Evolutionary conservation across 2,113 vertebrate species (phyloP).

Genomic region (Ammodytes dubius): DNA sequence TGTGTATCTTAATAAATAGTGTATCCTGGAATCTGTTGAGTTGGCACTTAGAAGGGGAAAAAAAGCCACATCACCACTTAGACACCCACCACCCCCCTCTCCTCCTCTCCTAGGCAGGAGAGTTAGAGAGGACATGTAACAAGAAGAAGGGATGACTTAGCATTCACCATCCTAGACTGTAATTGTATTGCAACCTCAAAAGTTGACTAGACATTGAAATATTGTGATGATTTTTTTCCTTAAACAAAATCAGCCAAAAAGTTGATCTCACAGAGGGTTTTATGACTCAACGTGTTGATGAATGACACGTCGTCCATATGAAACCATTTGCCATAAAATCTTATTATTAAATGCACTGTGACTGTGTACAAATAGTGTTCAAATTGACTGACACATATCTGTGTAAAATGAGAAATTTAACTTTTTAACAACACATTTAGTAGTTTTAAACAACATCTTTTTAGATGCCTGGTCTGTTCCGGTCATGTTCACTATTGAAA

Average conservation of each 20-base stretch:
- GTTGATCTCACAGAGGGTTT: too few species aligned
- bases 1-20: background rate
- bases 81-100: background rate
- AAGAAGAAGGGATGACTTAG: slow-evolving; percentile 15
- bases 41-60: slow-evolving; percentile 37
- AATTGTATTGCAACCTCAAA: too few species aligned
- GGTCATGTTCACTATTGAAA: background rate
- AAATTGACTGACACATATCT: background rate
- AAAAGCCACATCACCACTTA: slow-evolving; percentile 60
- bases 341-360: background rate
- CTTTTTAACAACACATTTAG: too few species aligned
- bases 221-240: background rate
- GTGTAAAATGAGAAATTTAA: background rate
- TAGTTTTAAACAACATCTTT: background rate
- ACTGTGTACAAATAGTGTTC: background rate
- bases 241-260: too few species aligned
- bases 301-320: background rate
- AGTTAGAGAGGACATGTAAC: background rate
- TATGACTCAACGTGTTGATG: too few species aligned
- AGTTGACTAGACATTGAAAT: too few species aligned
- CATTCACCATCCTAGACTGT: background rate
- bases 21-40: slow-evolving; percentile 50
- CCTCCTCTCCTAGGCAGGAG: background rate
- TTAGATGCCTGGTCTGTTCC: background rate
- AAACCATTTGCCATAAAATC: background rate